These are phyloP conservation scores for Rhagonycha lutea DNA, from an alignment of 2,888 invertebrate genomes.

Conservation along the genomic window DNA sequence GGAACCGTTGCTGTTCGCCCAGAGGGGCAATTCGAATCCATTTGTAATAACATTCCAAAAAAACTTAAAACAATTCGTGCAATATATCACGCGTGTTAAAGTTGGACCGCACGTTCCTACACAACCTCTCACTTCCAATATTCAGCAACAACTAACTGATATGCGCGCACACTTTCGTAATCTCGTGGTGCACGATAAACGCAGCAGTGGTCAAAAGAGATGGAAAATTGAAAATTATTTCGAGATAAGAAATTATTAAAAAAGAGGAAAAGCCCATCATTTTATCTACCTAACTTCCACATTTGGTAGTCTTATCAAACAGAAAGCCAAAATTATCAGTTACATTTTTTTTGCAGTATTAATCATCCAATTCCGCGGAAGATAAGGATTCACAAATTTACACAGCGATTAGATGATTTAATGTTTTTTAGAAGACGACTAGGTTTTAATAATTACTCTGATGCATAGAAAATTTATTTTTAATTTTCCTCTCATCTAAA, in stretches of 20 bases:
- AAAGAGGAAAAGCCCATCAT: background rate
- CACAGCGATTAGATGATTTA: background rate
- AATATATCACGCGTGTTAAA: conserved; percentile 28
- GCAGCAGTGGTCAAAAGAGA: conserved; percentile 7
- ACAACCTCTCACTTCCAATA: conserved; percentile 6
- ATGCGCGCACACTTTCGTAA: conserved; percentile 17
- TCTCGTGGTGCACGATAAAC: conserved; percentile 8
- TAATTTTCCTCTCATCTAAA: background rate
- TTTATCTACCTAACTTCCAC: background rate
- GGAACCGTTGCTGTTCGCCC: conserved; percentile 42
- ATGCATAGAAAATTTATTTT: background rate
- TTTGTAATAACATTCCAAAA: conserved; percentile 44
- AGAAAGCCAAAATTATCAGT: background rate
- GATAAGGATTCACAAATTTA: background rate
- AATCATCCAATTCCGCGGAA: background rate
- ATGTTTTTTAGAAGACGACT: background rate
- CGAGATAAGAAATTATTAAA: background rate
- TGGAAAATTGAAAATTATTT: conserved; percentile 13
- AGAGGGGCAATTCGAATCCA: conserved; percentile 36
- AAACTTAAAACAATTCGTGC: conserved; percentile 9
- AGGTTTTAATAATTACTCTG: background rate
- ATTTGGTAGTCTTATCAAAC: background rate
- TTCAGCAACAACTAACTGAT: conserved; percentile 20
- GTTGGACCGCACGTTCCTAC: conserved; percentile 11
- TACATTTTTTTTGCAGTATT: background rate